Percentiles rank a stretch among this genome's conserved stretches.
These are phyloP conservation scores for Chymomyza procnemis DNA, from an alignment of 2,888 invertebrate species.

Conservation along the genomic window DNA sequence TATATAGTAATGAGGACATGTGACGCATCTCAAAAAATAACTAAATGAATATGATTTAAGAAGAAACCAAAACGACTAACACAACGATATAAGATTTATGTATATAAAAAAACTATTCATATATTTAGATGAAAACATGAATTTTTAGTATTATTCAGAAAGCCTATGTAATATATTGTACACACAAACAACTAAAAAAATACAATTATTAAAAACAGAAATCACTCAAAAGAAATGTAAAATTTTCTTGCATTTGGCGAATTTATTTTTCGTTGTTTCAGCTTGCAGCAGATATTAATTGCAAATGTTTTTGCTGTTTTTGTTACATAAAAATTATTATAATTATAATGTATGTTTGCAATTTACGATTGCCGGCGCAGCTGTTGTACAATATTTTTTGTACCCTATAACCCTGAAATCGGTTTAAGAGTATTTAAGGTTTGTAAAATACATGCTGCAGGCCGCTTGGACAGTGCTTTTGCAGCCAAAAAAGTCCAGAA, in stretches of 20 bases:
- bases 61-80: slow-evolving; percentile 20
- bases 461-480: no score
- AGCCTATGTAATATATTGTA: not conserved
- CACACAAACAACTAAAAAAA: not conserved
- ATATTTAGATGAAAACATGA: not conserved
- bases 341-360: not conserved
- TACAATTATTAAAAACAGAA: not conserved
- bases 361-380: not conserved
- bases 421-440: no score
- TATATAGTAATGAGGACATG: not conserved
- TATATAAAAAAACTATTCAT: slow-evolving; percentile 31
- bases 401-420: not conserved
- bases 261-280: slow-evolving; percentile 1
- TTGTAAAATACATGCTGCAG: no score
- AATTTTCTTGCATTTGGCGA: not conserved
- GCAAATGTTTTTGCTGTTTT: not conserved
- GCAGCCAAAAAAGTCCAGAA: no score
- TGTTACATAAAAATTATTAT: no score
- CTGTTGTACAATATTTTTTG: not conserved
- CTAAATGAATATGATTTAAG: not conserved
- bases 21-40: not conserved
- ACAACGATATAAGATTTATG: slow-evolving; percentile 11
- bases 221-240: not conserved
- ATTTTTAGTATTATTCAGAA: not conserved
- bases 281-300: not conserved